A percentile compares a stretch with the other conserved stretches of the same genome.
Evolutionary conservation across 2,113 vertebrate genomes (phyloP).

Genomic region (Lagopus leucura): DNA sequence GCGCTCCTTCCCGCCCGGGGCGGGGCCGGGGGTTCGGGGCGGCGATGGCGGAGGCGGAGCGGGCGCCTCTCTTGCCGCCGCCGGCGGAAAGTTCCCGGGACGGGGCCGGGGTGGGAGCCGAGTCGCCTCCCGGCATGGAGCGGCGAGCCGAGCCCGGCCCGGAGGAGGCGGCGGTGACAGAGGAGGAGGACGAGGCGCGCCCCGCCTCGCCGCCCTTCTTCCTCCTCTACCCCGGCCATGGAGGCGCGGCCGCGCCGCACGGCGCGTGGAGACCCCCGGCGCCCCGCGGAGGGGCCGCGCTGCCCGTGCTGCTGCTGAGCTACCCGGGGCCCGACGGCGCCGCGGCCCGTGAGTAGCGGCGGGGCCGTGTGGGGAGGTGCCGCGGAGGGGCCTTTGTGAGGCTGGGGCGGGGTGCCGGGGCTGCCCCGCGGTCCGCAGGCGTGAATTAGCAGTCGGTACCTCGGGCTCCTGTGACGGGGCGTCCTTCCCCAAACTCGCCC

Average conservation of each 20-base stretch:
- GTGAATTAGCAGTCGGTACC: too few relatives aligned
- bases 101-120: not conserved
- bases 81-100: not conserved
- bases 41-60: slow-evolving; percentile 6
- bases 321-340: slow-evolving; percentile 47
- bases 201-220: slow-evolving; percentile 77
- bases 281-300: slow-evolving; percentile 55
- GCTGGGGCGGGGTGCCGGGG: not conserved
- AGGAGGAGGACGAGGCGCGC: not conserved
- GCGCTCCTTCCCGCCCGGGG: slow-evolving; percentile 22
- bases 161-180: not conserved
- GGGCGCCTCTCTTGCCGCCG: not conserved
- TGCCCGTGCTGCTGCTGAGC: slow-evolving; percentile 74
- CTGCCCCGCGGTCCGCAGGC: too few relatives aligned
- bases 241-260: slow-evolving; percentile 61
- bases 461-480: too few relatives aligned
- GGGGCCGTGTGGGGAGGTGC: not conserved
- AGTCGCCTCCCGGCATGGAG: not conserved
- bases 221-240: slow-evolving; percentile 77
- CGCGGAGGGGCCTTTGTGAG: too few relatives aligned
- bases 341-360: slow-evolving; percentile 62
- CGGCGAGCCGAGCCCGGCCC: not conserved
- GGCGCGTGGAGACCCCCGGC: slow-evolving; percentile 67
- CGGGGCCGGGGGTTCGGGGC: slow-evolving; percentile 10
- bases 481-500: too few relatives aligned